Percentiles rank a stretch among this genome's conserved stretches.
These are phyloP conservation scores for Pholis gunnellus DNA, from an alignment of 2,113 vertebrate species.

Conservation along the genomic window DNA sequence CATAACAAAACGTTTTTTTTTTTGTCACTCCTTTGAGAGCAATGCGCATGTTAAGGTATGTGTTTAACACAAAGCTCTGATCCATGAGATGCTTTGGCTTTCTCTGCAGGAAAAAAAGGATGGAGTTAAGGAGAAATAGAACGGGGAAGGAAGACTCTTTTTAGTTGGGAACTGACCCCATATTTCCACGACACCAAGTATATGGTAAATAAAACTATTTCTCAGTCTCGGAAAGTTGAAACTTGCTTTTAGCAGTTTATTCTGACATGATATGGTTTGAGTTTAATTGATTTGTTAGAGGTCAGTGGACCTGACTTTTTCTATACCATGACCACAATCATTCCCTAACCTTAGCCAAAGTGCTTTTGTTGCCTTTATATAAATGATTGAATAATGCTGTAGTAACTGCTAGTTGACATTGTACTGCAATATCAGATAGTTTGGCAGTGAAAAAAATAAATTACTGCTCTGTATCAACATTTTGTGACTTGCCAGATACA, in stretches of 20 bases:
- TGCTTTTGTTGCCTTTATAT: background rate
- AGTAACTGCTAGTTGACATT: background rate
- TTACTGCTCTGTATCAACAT: background rate
- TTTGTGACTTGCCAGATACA: background rate
- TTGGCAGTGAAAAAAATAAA: background rate
- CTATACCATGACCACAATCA: too few relatives aligned
- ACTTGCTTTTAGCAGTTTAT: background rate
- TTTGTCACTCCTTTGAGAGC: conserved; percentile 47
- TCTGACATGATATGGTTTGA: background rate
- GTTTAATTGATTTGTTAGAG: too few relatives aligned
- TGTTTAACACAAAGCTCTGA: conserved; percentile 44
- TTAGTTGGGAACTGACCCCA: background rate
- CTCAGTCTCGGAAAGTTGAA: background rate
- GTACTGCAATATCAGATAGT: background rate
- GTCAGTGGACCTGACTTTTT: too few relatives aligned
- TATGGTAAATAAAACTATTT: background rate
- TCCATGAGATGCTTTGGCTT: conserved; percentile 12
- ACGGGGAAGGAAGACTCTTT: too few relatives aligned
- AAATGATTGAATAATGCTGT: background rate
- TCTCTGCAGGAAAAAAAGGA: conserved; percentile 11
- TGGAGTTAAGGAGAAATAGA: background rate
- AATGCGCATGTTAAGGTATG: conserved; percentile 29
- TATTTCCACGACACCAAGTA: background rate
- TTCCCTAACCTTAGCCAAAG: too few relatives aligned
- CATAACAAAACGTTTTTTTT: conserved; percentile 29